A percentile compares a stretch with the other conserved stretches of the same genome.
Conservation (phyloP, 2,113 vertebrate species). For the Lonchura striata region DNA sequence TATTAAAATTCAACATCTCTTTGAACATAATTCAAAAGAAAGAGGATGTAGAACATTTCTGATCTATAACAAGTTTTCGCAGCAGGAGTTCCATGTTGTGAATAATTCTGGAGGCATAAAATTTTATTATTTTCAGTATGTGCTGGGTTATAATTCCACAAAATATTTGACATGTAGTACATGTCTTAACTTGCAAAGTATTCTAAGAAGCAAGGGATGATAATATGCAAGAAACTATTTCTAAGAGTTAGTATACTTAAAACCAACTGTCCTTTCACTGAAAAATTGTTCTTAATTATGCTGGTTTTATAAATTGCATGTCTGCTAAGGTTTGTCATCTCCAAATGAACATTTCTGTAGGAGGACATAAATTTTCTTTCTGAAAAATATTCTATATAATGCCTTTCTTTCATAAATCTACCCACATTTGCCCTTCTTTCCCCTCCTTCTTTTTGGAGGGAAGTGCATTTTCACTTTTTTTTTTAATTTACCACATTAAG, state of each 20-base stretch:
- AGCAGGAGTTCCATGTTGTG: conserved; percentile 64
- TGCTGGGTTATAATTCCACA: conserved; percentile 44
- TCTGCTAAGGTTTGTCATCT: neutral
- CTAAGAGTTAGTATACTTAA: neutral
- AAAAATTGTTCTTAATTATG: conserved; percentile 35
- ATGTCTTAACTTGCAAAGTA: conserved; percentile 50
- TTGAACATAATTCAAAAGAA: conserved; percentile 67
- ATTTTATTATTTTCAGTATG: conserved; percentile 61
- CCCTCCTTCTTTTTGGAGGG: neutral
- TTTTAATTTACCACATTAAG: neutral
- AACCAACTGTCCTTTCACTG: neutral
- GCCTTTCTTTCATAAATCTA: neutral
- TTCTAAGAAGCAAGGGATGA: neutral
- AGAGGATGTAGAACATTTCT: conserved; percentile 59
- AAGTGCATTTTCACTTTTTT: neutral
- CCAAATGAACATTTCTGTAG: neutral
- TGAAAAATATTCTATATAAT: neutral
- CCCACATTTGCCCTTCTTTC: neutral
- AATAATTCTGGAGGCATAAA: conserved; percentile 65
- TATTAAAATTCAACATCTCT: conserved; percentile 62
- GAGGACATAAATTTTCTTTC: neutral
- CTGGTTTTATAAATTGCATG: neutral
- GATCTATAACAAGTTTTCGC: conserved; percentile 64
- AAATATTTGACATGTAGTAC: conserved; percentile 49
- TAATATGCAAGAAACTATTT: neutral